These are phyloP conservation scores for Macaria liturata DNA, from an alignment of 2,888 invertebrate species.

Conservation along the genomic window DNA sequence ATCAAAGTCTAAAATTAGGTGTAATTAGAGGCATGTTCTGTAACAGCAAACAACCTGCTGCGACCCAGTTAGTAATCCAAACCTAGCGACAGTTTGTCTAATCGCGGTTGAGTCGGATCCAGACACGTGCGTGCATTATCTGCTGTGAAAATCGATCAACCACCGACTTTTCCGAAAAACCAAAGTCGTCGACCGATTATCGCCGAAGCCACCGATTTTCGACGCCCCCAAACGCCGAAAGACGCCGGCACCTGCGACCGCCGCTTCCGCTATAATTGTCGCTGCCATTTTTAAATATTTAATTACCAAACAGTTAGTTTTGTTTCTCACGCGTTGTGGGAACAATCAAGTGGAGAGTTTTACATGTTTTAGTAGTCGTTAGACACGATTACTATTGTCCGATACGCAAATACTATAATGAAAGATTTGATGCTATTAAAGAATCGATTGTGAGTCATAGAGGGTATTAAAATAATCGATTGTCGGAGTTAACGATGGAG, in stretches of 20 bases:
- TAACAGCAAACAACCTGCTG: constrained; percentile 49
- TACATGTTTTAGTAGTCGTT: constrained; percentile 60
- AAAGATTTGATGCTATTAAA: constrained; percentile 45
- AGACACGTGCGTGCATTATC: constrained; percentile 79
- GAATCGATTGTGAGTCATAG: constrained; percentile 35
- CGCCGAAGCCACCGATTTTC: constrained; percentile 62
- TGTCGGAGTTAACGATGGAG: constrained; percentile 25
- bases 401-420: constrained; percentile 62
- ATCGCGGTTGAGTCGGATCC: constrained; percentile 49
- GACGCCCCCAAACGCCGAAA: constrained; percentile 49
- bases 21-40: constrained; percentile 36
- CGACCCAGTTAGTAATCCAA: constrained; percentile 45
- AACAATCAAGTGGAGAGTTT: constrained; percentile 61
- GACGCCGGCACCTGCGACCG: constrained; percentile 68
- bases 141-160: constrained; percentile 78
- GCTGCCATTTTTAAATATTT: constrained; percentile 67
- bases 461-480: constrained; percentile 32
- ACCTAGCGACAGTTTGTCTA: constrained; percentile 59
- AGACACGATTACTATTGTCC: constrained; percentile 57
- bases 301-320: constrained; percentile 75
- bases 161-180: constrained; percentile 68
- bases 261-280: constrained; percentile 70
- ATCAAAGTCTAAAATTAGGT: constrained; percentile 4
- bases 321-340: constrained; percentile 79
- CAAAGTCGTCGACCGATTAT: constrained; percentile 72